Percentiles rank a stretch among this genome's conserved stretches.
Conservation (phyloP, 2,113 vertebrate species). For the Gobius niger region DNA sequence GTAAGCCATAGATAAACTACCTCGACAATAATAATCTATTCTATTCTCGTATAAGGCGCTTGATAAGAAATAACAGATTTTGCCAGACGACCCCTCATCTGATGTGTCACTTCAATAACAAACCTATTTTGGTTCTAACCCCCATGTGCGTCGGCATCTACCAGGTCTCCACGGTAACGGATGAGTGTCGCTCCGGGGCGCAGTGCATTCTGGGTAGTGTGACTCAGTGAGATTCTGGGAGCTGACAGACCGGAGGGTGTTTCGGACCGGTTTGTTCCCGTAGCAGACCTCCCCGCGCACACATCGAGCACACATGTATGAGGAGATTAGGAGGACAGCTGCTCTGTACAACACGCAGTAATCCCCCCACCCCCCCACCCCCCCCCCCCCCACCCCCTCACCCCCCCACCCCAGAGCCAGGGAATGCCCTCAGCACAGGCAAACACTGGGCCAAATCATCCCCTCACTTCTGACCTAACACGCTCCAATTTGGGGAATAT, state of each 20-base stretch:
- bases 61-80: no score
- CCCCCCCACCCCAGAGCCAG: conserved; percentile 19
- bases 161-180: conserved; percentile 16
- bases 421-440: neutral
- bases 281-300: no score
- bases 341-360: conserved; percentile 25
- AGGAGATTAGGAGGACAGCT: conserved; percentile 64
- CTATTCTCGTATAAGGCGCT: no score
- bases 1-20: no score
- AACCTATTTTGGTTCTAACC: neutral
- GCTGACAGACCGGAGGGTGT: neutral
- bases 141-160: conserved; percentile 2
- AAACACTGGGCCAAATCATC: neutral
- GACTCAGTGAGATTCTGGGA: conserved; percentile 20
- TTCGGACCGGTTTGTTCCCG: neutral
- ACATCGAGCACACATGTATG: conserved; percentile 1
- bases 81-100: no score
- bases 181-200: neutral
- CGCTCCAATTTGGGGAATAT: neutral
- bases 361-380: conserved; percentile 3
- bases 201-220: conserved; percentile 27
- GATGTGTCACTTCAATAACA: neutral
- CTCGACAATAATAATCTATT: no score
- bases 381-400: neutral
- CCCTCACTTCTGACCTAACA: neutral